phyloP scores from a whole-genome alignment of 2,888 invertebrate genomes.

The Eilema sororculum region DNA sequence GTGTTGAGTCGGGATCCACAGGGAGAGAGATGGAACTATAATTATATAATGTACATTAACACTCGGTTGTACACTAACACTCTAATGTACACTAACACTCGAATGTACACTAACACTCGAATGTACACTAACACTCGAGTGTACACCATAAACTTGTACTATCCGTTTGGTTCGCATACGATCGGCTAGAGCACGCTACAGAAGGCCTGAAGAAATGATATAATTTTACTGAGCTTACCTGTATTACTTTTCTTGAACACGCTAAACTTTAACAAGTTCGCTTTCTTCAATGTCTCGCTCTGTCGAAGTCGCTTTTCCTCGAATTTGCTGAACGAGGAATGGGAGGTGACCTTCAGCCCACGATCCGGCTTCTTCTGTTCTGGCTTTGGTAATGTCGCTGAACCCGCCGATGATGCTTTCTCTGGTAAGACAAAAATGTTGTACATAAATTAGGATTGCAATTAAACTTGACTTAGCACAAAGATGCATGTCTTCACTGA shows the following conservation, averaged over 20 bases:
- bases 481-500: background rate
- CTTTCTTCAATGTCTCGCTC: slow-evolving; percentile 90
- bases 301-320: slow-evolving; percentile 95
- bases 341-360: slow-evolving; percentile 74
- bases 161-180: no score
- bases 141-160: no score
- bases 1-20: no score
- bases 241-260: slow-evolving; percentile 92
- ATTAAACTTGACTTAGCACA: background rate
- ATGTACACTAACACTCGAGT: no score
- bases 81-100: no score
- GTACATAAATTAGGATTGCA: background rate
- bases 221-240: slow-evolving; percentile 75
- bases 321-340: slow-evolving; percentile 91
- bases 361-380: slow-evolving; percentile 78
- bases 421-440: slow-evolving; percentile 54
- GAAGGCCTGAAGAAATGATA: no score
- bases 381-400: slow-evolving; percentile 75
- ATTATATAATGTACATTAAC: no score
- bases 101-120: no score
- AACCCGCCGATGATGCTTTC: slow-evolving; percentile 76
- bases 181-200: no score
- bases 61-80: no score
- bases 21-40: no score
- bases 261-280: slow-evolving; percentile 91